Evolutionary conservation across 2,113 vertebrate species (phyloP).

Genomic region (Mobula birostris): DNA sequence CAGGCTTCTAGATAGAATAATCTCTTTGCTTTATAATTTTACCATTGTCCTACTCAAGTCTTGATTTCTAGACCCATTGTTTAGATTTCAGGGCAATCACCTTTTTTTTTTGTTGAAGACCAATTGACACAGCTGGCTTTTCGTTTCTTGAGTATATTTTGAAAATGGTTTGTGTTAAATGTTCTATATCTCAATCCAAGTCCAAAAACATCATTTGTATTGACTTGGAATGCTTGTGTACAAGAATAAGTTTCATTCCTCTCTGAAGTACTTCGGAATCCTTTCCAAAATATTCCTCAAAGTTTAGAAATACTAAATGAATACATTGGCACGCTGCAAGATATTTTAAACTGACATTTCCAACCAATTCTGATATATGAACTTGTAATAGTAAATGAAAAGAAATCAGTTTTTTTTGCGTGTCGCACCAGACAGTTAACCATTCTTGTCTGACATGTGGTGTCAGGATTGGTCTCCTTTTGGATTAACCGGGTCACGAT

Average conservation of each 20-base stretch:
- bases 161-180: no score
- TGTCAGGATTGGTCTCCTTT: no score
- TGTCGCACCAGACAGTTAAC: no score
- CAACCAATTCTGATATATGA: neutral
- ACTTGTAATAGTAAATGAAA: constrained; percentile 1
- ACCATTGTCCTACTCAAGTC: no score
- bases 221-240: neutral
- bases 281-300: neutral
- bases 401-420: neutral
- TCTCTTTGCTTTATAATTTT: no score
- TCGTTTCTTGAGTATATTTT: neutral
- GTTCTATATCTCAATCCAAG: neutral
- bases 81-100: neutral
- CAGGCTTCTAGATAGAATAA: no score
- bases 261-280: neutral
- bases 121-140: neutral
- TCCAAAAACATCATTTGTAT: neutral
- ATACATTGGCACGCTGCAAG: neutral
- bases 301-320: neutral
- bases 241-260: neutral
- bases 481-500: no score
- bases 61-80: neutral
- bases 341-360: neutral
- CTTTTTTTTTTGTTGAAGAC: neutral
- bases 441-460: no score